Evolutionary conservation across 2,797 vertebrate genomes (phyloP), one percentile per base, ranked within the genome.

Genomic region (Typhlichthys eigenmanni): DNA sequence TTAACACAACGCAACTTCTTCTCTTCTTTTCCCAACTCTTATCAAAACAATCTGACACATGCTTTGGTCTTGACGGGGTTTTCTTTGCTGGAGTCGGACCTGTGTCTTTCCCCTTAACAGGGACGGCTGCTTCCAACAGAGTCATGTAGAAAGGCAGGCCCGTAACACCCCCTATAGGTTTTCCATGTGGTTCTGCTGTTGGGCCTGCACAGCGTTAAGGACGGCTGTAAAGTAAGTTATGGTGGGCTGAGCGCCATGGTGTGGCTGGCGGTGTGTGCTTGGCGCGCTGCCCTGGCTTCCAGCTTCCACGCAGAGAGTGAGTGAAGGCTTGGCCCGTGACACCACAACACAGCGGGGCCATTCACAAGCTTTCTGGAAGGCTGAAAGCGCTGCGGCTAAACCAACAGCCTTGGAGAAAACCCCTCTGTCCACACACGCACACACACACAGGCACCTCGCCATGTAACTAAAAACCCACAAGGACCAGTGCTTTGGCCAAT

Each of bases 241-340:
- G 82, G 79, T 78, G 78, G 84, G 65, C 74, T 76, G 61, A 76
- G 68, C 52, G 72, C 16, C 57, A n/a, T 13, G 34, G 43, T 64
- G 56, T 57, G 63, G 74, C 8, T 5, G 8, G 53, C 64, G 38
- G 62, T 13, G 34, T 13, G 7, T 58, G 2, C 64, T 45, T 68
- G 77, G 71, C 78, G 50, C 73, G 34, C 57, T 19, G 1, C 60
- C 56, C 69, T 19, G 0, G 43, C 48, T 60, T 5, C 45, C 32
- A 13, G 12, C 24, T 29, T 29, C 24, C 24, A 29, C 24, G 24
- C 24, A 9, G 2, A 8, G 50, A 12, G 49, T 38, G 17, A 59
- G 48, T 13, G 19, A 48, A 54, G 46, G 45, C 13, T 55, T 69
- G 70, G 72, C 66, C 64, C 47, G 47, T 24, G 29, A 62, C 73